These are phyloP conservation scores for Aethes cnicana DNA, from an alignment of 2,888 invertebrate genomes.

Conservation along the genomic window DNA sequence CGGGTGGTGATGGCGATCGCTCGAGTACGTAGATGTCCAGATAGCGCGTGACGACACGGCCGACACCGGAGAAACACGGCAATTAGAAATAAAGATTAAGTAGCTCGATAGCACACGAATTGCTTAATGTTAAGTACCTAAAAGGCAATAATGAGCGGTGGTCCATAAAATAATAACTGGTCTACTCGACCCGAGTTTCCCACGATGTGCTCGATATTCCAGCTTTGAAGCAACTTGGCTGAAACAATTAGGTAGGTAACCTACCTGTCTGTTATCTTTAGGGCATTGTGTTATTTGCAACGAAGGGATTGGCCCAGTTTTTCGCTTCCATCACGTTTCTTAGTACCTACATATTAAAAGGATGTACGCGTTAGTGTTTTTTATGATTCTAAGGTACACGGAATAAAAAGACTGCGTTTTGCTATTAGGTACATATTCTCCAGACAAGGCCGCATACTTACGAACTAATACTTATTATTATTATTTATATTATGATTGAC, in stretches of 20 bases:
- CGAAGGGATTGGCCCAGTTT: too few relatives aligned
- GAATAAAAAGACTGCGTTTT: too few relatives aligned
- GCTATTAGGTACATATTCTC: too few relatives aligned
- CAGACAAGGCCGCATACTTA: too few relatives aligned
- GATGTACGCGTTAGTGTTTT: too few relatives aligned
- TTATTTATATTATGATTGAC: too few relatives aligned
- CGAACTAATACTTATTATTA: too few relatives aligned
- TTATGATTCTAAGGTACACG: too few relatives aligned
- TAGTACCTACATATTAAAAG: too few relatives aligned
- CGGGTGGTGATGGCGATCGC: not conserved
- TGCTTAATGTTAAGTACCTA: conserved; percentile 24
- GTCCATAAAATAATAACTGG: conserved; percentile 23
- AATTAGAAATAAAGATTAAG: conserved; percentile 30
- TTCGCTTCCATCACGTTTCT: too few relatives aligned
- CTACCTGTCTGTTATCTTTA: not conserved
- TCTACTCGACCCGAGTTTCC: conserved; percentile 14
- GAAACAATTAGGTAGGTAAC: conserved; percentile 11
- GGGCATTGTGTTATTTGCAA: not conserved
- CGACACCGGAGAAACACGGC: conserved; percentile 6
- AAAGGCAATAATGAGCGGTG: conserved; percentile 30
- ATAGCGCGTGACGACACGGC: conserved; percentile 5
- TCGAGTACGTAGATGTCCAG: not conserved
- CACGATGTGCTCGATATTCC: conserved; percentile 20
- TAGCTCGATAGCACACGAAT: conserved; percentile 20
- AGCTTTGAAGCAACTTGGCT: not conserved